Base-by-base conservation (phyloP, 2,113 vertebrate species). In the Apteryx owenii region DNA sequence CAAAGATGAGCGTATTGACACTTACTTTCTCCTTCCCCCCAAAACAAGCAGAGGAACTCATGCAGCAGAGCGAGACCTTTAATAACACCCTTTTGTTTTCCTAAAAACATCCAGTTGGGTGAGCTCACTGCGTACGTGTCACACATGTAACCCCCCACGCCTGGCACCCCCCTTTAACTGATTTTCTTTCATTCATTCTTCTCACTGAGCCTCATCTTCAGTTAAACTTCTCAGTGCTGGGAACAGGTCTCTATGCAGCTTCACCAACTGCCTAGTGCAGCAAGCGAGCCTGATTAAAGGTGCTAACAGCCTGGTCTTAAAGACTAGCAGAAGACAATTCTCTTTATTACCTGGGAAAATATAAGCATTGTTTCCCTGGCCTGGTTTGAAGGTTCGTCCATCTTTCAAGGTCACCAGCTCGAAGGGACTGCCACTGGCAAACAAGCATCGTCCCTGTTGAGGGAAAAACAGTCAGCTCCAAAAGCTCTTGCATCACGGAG, bases 321-420 rank as follows among this genome's bases (percentile, higher is more conserved):
- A 66, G 44, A 29, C 6, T 2, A 7, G 12, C 75, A 9, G 3
- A 46, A 0, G 5, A 25, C 8, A 14, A 51, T 3, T 78, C 15
- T 12, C 9, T 46, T 44, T 21, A 6, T 96, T 89, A 99, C 99
- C 99, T 98, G 99, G 99, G 31, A 99, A 99, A 85, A 99, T 99
- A 80, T 99, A 99, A 0, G 99, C 99, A 2, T 99, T 99, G 98
- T 99, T 99, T 20, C 99, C 99, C 94, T 99, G 99, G 72, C 99
- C 99, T 4, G 99, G 99, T 19, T 97, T 99, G 93, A 99, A 98
- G 69, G 98, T 96, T 8, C 98, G 98, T 1, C 99, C 99, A 10
- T 99, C 98, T 29, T 95, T 97, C 73, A 99, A 97, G 62, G 98
- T 99, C 81, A 99, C 99, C 6, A 98, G 98, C 56, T 94, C 98